Base-by-base conservation (phyloP, 2,797 vertebrate genomes). In the Rhabdomys pumilio region DNA sequence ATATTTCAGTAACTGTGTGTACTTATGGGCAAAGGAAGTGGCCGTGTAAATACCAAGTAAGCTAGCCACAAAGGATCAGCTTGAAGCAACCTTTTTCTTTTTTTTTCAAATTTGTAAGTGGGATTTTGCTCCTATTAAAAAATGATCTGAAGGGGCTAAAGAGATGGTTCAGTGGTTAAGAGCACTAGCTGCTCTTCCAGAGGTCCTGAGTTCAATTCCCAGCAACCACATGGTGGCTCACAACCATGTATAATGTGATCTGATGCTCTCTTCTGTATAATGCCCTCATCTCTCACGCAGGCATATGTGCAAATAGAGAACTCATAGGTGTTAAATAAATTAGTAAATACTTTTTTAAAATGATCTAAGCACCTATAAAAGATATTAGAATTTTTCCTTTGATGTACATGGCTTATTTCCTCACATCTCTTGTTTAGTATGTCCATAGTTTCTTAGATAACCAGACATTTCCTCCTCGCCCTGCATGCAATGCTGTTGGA, bases 101-200 rank as follows among this genome's bases (percentile, higher is more conserved):
- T 83, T 69, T 69, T 75, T 34, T 31, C 38, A 59, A 55, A 4
- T 77, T 93, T 34, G 72, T 65, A 90, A 83, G 26, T 89, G 41
- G 90, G 50, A 82, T 94, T 95, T 96, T 86, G 4, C 63, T 82
- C 4, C 26, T 88, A 69, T 61, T 90, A 72, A 92, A 91, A 91
- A 95, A 91, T 63, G 22, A 80, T 15, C 55, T 94, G 61, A 89
- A 57, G 24, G 38, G 12, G 0, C 26, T 76, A 8, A 8, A 76
- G 75, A 50, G 75, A 47, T 76, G 41, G 13, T 24, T 31, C 41
- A 44, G 41, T 0, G 5, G 11, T 44, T 26, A 76, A 76, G 73
- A 47, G 73, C 24, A 76, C 41, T 29, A 41, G 24, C 41, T 76
- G 41, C 38, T 76, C 75, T 50, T 76, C 26, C 75, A 47, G 26